These are phyloP conservation scores for Zosterops lateralis DNA, from an alignment of 2,113 vertebrate genomes.

Conservation along the genomic window DNA sequence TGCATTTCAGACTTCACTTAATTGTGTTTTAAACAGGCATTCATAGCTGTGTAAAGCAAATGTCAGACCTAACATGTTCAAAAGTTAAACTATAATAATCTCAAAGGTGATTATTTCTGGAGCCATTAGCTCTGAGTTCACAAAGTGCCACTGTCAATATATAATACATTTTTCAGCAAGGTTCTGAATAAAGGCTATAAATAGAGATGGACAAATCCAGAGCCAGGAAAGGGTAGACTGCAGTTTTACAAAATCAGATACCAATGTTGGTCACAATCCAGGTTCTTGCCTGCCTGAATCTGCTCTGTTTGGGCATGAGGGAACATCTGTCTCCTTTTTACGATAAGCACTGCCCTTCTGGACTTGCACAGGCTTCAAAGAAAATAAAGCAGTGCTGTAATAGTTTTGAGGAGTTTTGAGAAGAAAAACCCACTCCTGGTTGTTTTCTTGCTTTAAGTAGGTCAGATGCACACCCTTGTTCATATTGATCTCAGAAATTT, in stretches of 20 bases:
- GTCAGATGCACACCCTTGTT: not conserved
- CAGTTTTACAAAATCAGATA: conserved; percentile 24
- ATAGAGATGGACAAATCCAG: not conserved
- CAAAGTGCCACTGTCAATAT: conserved; percentile 13
- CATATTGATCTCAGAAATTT: not conserved
- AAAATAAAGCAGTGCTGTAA: not conserved
- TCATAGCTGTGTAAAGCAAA: not conserved
- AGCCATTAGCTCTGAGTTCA: conserved; percentile 8
- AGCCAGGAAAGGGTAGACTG: not conserved
- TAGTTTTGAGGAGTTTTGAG: not conserved
- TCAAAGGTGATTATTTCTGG: conserved; percentile 22
- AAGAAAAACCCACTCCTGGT: not conserved
- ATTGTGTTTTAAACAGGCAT: not conserved
- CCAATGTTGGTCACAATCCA: not conserved
- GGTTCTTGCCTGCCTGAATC: not conserved
- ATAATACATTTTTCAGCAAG: conserved; percentile 37
- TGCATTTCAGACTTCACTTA: not conserved
- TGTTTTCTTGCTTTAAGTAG: not conserved
- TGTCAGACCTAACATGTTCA: not conserved
- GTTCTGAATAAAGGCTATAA: not conserved
- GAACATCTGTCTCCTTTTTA: not conserved
- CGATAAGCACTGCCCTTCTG: not conserved
- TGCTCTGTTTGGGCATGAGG: not conserved
- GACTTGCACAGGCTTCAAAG: not conserved
- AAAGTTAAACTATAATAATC: not conserved